Conservation (phyloP, 2,797 vertebrate species). For the Enteromius unitaeniatus region DNA sequence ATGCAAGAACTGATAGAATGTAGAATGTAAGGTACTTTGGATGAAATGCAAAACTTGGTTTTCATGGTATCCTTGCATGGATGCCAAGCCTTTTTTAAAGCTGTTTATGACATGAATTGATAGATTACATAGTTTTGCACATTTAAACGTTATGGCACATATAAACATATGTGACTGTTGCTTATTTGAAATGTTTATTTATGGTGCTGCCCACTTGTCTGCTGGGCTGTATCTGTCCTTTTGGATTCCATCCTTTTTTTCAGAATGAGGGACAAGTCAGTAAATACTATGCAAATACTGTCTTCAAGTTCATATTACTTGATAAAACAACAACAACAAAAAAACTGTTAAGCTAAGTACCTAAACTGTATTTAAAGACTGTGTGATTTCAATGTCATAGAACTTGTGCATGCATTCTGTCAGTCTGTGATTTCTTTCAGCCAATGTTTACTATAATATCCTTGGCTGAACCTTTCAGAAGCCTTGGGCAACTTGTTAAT, state of each 20-base stretch:
- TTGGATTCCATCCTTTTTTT: neutral
- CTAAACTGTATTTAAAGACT: neutral
- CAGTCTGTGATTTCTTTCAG: slow-evolving; percentile 18
- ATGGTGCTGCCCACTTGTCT: neutral
- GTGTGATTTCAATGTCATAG: slow-evolving; percentile 1
- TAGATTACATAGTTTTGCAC: neutral
- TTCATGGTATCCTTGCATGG: neutral
- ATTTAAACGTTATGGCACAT: neutral
- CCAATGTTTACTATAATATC: slow-evolving; percentile 38
- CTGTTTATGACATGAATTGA: too few relatives aligned
- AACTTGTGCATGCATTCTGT: slow-evolving; percentile 11
- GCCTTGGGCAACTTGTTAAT: slow-evolving; percentile 38
- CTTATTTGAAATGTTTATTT: slow-evolving; percentile 5
- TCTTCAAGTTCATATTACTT: neutral
- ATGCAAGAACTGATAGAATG: too few relatives aligned
- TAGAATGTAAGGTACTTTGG: neutral
- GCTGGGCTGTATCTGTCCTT: neutral
- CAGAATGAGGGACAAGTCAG: neutral
- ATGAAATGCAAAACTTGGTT: neutral
- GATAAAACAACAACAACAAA: neutral
- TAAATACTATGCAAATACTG: neutral
- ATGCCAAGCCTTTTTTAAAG: neutral
- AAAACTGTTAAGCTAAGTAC: neutral
- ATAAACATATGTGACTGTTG: neutral
- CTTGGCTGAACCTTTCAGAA: slow-evolving; percentile 32